Base-by-base conservation (phyloP, 2,888 invertebrate genomes). In the Celastrina argiolus region DNA sequence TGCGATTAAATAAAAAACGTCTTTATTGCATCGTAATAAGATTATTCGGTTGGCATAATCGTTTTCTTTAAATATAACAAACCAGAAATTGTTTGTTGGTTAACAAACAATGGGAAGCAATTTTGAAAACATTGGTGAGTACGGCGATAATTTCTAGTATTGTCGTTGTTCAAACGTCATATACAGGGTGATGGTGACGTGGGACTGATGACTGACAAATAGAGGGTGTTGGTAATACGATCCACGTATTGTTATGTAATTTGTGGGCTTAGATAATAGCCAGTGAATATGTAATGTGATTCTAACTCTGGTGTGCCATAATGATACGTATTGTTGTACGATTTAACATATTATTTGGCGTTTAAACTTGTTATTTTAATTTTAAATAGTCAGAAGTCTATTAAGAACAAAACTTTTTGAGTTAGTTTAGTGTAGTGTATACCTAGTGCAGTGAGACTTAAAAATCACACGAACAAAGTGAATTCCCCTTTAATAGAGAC, bases 141-240 rank as follows among this genome's bases (percentile, higher is more conserved):
- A 67, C 64, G 67, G 70, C 74, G 72, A 75, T 80, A 81, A 86
- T 87, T 84, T 81, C 76, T 77, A 76, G 73, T 75, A 81, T 83
- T 85, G 83, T 87, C 77, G 74, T 74, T 74, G 74, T 75, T 70
- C 72, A 71, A 74, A 74, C 65, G 80, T 76, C 80, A 79, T 79
- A 78, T 75, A 71, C 69, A 72, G 76, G 73, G 74, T 76, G 78
- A 72, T 73, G 74, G 75, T 73, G 73, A 74, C 72, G 71, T 71
- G 69, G 70, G 69, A 68, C 63, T 69, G 66, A 66, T 63, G 58
- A 51, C 56, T 56, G 70, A 68, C 67, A 71, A 71, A 73, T 61
- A 73, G 42, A 67, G 72, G 72, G 64, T 51, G 64, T 34, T 65
- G 59, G 64, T 45, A 59, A 59, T 10, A 56, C 31, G 36, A 36